These are phyloP conservation scores for Hemibates koningsi DNA, from an alignment of 2,113 vertebrate genomes.

Conservation along the genomic window DNA sequence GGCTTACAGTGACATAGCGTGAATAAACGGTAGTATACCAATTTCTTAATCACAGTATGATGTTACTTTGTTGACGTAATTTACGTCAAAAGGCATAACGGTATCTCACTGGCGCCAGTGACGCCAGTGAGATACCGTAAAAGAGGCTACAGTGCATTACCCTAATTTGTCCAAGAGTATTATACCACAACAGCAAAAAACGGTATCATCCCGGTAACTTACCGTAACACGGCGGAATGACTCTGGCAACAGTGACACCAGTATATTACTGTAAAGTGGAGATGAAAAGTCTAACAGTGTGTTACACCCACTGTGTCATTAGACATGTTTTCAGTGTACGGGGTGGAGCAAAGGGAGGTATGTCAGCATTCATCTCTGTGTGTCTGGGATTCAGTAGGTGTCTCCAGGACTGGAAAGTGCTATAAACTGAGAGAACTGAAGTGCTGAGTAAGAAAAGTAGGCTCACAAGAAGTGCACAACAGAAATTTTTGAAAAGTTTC, in stretches of 20 bases:
- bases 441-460: background rate
- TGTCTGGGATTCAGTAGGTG: background rate
- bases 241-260: background rate
- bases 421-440: slow-evolving; percentile 8
- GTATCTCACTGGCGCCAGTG: no score
- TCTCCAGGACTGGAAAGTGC: background rate
- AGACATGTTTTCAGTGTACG: background rate
- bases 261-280: background rate
- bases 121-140: fast-evolving
- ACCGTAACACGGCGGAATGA: background rate
- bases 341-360: background rate
- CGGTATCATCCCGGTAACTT: background rate
- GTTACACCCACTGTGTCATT: background rate
- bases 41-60: background rate
- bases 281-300: background rate
- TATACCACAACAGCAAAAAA: background rate
- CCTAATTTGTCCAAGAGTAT: background rate
- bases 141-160: background rate
- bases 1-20: background rate
- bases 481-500: background rate
- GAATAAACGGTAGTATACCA: background rate
- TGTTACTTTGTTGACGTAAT: background rate
- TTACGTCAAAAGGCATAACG: background rate
- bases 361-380: background rate
- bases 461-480: background rate